phyloP scores from a whole-genome alignment of 2,797 vertebrate species.

The Martes flavigula region DNA sequence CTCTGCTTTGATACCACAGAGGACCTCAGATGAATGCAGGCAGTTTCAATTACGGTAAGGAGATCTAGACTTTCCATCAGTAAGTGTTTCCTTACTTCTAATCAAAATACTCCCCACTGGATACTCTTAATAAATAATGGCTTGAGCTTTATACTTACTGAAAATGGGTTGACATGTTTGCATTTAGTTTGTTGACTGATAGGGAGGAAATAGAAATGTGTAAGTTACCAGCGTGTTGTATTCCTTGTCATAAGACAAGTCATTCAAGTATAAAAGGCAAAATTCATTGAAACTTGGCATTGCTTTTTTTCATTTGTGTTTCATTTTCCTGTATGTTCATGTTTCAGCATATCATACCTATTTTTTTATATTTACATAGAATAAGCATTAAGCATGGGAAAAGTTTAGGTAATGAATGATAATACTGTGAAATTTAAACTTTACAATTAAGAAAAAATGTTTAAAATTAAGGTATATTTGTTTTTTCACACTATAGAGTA shows the following conservation, averaged over 20 bases:
- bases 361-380: slow-evolving; percentile 42
- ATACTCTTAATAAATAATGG: slow-evolving; percentile 74
- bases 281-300: not conserved
- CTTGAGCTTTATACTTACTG: slow-evolving; percentile 76
- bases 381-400: slow-evolving; percentile 30
- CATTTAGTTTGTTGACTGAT: slow-evolving; percentile 46
- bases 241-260: not conserved
- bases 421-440: slow-evolving; percentile 4
- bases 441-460: not conserved
- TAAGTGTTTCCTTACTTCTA: slow-evolving; percentile 68
- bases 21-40: slow-evolving; percentile 63
- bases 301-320: not conserved
- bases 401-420: not conserved
- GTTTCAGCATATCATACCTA: not conserved
- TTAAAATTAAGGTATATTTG: slow-evolving; percentile 55
- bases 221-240: slow-evolving; percentile 46
- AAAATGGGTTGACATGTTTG: not conserved
- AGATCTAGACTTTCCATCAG: slow-evolving; percentile 55
- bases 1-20: slow-evolving; percentile 51
- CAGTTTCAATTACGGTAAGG: slow-evolving; percentile 75
- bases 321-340: slow-evolving; percentile 40
- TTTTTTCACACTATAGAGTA: not conserved
- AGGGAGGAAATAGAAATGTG: slow-evolving; percentile 56
- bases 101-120: slow-evolving; percentile 71
- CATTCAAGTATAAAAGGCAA: not conserved